Conservation (phyloP, 2,113 vertebrate genomes). For the Aviceda subcristata region DNA sequence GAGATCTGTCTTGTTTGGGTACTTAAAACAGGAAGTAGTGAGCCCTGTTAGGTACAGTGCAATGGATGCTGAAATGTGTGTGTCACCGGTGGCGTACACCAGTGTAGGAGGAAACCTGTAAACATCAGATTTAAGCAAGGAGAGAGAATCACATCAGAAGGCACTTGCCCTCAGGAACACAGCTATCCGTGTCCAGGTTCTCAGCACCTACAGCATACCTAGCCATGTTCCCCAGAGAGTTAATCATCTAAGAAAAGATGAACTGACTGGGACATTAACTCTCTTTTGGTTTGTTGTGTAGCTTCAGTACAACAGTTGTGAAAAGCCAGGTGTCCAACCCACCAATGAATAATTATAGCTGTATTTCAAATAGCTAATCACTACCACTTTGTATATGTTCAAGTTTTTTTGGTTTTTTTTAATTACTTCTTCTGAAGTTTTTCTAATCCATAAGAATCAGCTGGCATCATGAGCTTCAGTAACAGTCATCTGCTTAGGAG, state of each 20-base stretch:
- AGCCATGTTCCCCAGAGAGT: neutral
- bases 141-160: neutral
- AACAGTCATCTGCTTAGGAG: neutral
- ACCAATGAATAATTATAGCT: neutral
- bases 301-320: neutral
- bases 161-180: neutral
- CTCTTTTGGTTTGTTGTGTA: neutral
- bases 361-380: neutral
- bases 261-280: neutral
- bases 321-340: neutral
- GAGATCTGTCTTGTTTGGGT: neutral
- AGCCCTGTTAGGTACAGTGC: neutral
- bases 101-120: neutral
- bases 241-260: neutral
- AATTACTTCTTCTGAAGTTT: neutral
- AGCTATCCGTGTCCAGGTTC: neutral
- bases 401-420: neutral
- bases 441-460: neutral
- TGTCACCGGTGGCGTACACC: neutral
- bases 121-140: neutral
- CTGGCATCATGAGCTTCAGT: neutral
- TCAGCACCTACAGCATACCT: neutral
- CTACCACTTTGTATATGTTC: neutral
- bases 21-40: neutral
- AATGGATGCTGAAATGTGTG: neutral